Percentiles rank a stretch among this genome's conserved stretches.
Conservation (phyloP, 2,888 invertebrate species). For the Keiferia lycopersicella region DNA sequence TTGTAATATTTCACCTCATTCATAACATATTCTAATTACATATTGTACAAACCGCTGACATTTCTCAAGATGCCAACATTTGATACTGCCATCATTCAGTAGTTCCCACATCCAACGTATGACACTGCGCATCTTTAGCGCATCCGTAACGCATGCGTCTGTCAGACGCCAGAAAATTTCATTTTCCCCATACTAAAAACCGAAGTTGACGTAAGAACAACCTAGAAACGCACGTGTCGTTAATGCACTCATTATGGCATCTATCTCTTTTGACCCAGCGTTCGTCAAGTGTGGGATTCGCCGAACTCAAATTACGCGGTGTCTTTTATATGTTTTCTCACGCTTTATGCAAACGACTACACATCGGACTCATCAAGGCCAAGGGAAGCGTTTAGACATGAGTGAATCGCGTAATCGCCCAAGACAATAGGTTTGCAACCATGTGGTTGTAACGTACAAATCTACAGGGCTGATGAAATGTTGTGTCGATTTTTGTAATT, state of each 20-base stretch:
- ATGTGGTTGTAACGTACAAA: background rate
- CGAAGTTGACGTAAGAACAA: too few species aligned
- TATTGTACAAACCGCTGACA: background rate
- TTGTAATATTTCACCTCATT: too few species aligned
- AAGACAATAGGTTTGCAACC: conserved; percentile 20
- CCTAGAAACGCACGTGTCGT: too few species aligned
- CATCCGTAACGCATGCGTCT: too few species aligned
- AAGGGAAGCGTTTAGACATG: conserved; percentile 8
- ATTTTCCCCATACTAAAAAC: too few species aligned
- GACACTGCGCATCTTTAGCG: too few species aligned
- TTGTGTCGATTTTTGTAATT: background rate
- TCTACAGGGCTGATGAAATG: conserved; percentile 11
- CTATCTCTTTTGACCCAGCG: too few species aligned
- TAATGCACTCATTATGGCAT: too few species aligned
- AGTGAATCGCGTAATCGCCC: conserved; percentile 14
- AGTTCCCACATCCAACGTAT: too few species aligned
- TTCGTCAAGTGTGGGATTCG: too few species aligned
- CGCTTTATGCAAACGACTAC: conserved; percentile 19
- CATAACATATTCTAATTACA: background rate
- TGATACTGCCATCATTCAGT: too few species aligned
- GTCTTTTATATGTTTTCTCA: conserved; percentile 4
- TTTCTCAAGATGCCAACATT: background rate
- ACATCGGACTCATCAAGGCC: conserved; percentile 12
- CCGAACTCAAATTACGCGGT: background rate
- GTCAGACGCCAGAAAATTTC: too few species aligned